Conservation (phyloP, 2,888 invertebrate species). For the Caenorhabditis uteleia region DNA sequence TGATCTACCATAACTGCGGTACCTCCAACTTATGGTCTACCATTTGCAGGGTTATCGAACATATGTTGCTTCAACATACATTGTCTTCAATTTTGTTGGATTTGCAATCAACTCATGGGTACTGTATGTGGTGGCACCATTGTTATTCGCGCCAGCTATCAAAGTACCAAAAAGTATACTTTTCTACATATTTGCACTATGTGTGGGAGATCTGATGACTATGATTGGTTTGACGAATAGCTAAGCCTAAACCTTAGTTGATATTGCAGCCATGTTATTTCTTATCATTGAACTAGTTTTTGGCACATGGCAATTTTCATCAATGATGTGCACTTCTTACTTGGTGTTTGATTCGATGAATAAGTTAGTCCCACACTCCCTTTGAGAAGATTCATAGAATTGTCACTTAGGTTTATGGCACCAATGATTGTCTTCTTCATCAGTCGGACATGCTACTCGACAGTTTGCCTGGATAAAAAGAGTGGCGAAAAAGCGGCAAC, state of each 20-base stretch:
- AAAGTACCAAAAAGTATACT: slow-evolving; percentile 66
- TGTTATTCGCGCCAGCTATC: slow-evolving; percentile 60
- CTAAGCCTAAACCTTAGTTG: too few relatives aligned
- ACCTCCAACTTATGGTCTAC: background rate
- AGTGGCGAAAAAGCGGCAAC: slow-evolving; percentile 64
- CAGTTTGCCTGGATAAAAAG: slow-evolving; percentile 63
- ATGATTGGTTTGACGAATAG: too few relatives aligned
- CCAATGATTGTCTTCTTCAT: slow-evolving; percentile 68
- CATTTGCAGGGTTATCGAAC: slow-evolving; percentile 63
- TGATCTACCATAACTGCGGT: too few relatives aligned
- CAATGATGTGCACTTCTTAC: slow-evolving; percentile 61
- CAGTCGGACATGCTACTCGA: slow-evolving; percentile 67
- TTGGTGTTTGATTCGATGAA: slow-evolving; percentile 67
- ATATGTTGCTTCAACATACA: slow-evolving; percentile 66
- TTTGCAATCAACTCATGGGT: slow-evolving; percentile 65
- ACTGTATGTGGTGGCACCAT: slow-evolving; percentile 65
- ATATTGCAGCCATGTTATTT: slow-evolving; percentile 67
- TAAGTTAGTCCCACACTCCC: slow-evolving; percentile 46
- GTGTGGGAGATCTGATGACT: slow-evolving; percentile 66
- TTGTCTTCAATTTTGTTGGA: slow-evolving; percentile 65
- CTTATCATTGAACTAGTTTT: slow-evolving; percentile 64
- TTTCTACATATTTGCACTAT: slow-evolving; percentile 67
- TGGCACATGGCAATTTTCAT: slow-evolving; percentile 66
- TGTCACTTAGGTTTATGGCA: slow-evolving; percentile 56
- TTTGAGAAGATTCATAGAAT: background rate